These are phyloP conservation scores for Cheilosia urbana DNA, from an alignment of 2,888 invertebrate genomes.

Conservation along the genomic window DNA sequence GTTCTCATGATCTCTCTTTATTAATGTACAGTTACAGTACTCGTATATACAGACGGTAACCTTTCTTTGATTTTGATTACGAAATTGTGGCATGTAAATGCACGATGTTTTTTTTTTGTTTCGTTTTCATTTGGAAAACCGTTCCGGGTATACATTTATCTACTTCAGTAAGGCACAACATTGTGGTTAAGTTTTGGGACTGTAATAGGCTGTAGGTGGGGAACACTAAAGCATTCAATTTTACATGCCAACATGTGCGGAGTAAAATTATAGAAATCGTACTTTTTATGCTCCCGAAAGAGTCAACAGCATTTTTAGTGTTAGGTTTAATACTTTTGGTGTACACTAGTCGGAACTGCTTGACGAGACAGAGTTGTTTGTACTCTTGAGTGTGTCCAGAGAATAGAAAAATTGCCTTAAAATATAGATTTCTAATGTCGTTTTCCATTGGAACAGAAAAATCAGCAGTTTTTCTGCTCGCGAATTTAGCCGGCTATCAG, in stretches of 20 bases:
- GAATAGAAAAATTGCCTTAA: too few relatives aligned
- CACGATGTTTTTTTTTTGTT: slow-evolving; percentile 20
- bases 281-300: background rate
- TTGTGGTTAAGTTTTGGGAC: background rate
- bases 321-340: too few relatives aligned
- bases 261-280: background rate
- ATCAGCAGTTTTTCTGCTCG: too few relatives aligned
- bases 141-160: slow-evolving; percentile 28
- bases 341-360: too few relatives aligned
- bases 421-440: too few relatives aligned
- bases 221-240: background rate
- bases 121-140: background rate
- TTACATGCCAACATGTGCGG: background rate
- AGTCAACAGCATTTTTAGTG: too few relatives aligned
- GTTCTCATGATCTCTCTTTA: slow-evolving; percentile 68
- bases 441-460: too few relatives aligned
- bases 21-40: slow-evolving; percentile 30
- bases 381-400: too few relatives aligned
- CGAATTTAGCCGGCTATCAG: too few relatives aligned
- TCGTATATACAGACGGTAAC: slow-evolving; percentile 49
- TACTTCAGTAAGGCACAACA: slow-evolving; percentile 1
- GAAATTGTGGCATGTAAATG: slow-evolving; percentile 73
- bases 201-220: background rate
- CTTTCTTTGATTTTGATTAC: slow-evolving; percentile 75
- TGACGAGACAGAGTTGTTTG: too few relatives aligned